A percentile compares a stretch with the other conserved stretches of the same genome.
Conservation (phyloP, 2,797 vertebrate species). For the Lepilemur ruficaudatus region DNA sequence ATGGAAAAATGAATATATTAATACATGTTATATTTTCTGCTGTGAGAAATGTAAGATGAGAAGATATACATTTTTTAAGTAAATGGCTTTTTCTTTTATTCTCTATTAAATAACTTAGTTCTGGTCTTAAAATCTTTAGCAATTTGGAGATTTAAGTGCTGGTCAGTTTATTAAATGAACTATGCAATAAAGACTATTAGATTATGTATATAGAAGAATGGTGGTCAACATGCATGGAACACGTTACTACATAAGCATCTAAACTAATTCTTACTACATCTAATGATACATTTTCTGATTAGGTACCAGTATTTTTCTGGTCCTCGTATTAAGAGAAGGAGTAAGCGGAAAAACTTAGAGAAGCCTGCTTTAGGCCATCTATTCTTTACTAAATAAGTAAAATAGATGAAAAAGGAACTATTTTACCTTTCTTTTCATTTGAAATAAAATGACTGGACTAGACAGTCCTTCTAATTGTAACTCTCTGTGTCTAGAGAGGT, state of each 20-base stretch:
- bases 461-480: neutral
- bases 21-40: slow-evolving; percentile 37
- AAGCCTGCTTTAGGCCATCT: neutral
- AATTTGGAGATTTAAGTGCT: neutral
- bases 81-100: slow-evolving; percentile 43
- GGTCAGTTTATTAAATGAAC: neutral
- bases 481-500: neutral
- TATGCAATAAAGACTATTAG: neutral
- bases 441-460: neutral
- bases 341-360: neutral
- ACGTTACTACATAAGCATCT: neutral
- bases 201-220: neutral
- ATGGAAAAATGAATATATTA: slow-evolving; percentile 31
- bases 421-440: slow-evolving; percentile 23
- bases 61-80: slow-evolving; percentile 64
- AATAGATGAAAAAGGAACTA: neutral
- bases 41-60: slow-evolving; percentile 57
- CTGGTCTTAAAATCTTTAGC: slow-evolving; percentile 21
- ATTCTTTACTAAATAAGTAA: slow-evolving; percentile 37
- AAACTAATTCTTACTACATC: neutral
- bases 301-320: neutral
- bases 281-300: neutral
- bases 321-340: neutral
- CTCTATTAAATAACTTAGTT: slow-evolving; percentile 30
- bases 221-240: neutral